These are phyloP conservation scores for Papilio polyxenes DNA, from an alignment of 1,140 invertebrate species.

Conservation along the genomic window DNA sequence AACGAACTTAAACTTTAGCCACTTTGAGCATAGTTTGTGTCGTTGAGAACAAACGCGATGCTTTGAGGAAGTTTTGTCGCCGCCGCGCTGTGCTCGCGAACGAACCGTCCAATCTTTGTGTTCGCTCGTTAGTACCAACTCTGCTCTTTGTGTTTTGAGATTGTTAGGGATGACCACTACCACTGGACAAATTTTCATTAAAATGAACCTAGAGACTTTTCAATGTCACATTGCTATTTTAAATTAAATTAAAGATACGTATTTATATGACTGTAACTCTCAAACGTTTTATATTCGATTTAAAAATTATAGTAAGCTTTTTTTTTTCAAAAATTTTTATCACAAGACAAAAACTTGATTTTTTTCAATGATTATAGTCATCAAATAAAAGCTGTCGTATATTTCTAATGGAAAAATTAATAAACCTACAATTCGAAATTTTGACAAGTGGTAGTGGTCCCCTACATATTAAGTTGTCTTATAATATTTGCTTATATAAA, in stretches of 20 bases:
- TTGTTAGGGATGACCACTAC: conserved; percentile 1
- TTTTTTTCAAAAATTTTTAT: too few species aligned
- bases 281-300: too few species aligned
- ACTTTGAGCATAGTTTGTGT: not conserved
- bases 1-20: not conserved
- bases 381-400: too few species aligned
- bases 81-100: not conserved
- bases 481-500: not conserved
- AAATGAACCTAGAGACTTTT: not conserved
- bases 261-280: too few species aligned
- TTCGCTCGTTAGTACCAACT: conserved; percentile 27
- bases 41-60: conserved; percentile 2
- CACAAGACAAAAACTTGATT: too few species aligned
- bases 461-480: not conserved
- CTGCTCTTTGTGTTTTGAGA: conserved; percentile 21
- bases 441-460: not conserved
- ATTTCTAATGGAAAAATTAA: too few species aligned
- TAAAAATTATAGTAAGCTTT: too few species aligned
- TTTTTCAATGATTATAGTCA: too few species aligned
- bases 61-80: conserved; percentile 27
- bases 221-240: not conserved
- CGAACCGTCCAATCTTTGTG: conserved; percentile 19
- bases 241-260: too few species aligned
- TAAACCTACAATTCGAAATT: not conserved
- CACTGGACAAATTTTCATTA: not conserved